Evolutionary conservation across 2,888 invertebrate species (phyloP).

Genomic region (Horisme vitalbata): DNA sequence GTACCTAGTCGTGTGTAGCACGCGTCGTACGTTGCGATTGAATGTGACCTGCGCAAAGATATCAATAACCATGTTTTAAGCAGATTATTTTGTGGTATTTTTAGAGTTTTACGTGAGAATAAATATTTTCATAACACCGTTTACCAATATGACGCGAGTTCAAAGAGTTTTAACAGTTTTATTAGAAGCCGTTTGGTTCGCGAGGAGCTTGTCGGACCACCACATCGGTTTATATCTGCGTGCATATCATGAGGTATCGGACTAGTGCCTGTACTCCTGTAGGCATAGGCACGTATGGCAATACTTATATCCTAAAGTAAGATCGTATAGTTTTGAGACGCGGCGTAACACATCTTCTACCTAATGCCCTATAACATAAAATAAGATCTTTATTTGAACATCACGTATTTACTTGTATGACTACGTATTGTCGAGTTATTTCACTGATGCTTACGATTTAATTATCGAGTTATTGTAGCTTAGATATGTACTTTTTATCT

Average conservation of each 20-base stretch:
- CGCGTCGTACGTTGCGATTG: constrained; percentile 25
- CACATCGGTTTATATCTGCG: constrained; percentile 42
- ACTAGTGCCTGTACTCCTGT: too few relatives aligned
- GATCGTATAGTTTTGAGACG: constrained; percentile 51
- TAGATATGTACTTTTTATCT: constrained; percentile 1
- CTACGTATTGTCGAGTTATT: constrained; percentile 28
- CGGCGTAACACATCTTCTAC: constrained; percentile 48
- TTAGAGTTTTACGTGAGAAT: constrained; percentile 47
- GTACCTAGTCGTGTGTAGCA: constrained; percentile 14
- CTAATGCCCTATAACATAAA: constrained; percentile 41
- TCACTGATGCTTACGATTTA: constrained; percentile 5
- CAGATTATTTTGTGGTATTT: constrained; percentile 62
- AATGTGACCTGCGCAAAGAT: constrained; percentile 43
- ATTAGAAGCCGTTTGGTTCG: constrained; percentile 23
- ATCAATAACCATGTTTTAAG: constrained; percentile 57
- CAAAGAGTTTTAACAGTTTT: constrained; percentile 28
- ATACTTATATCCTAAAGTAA: constrained; percentile 36
- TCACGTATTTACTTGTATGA: constrained; percentile 38
- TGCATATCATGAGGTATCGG: constrained; percentile 56
- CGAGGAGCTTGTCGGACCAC: constrained; percentile 22
- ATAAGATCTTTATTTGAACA: constrained; percentile 47
- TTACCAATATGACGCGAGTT: constrained; percentile 53
- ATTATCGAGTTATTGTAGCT: constrained; percentile 2
- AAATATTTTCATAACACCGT: constrained; percentile 67
- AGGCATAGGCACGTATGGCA: constrained; percentile 27